Evolutionary conservation across 2,888 invertebrate species (phyloP).

Genomic region (Hirtodrosophila cameraria): DNA sequence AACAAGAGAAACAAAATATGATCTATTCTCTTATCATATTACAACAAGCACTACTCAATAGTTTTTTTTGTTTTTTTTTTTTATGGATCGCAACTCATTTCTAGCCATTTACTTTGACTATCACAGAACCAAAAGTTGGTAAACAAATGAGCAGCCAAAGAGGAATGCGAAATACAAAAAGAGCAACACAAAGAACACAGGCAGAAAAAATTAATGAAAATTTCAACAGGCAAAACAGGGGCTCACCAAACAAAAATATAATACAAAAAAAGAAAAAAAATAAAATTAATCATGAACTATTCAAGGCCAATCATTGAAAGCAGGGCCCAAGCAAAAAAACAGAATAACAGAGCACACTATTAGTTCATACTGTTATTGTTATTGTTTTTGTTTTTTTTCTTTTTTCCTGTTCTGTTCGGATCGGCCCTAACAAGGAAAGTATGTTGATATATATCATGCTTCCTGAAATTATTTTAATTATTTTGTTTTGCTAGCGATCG

Average conservation of each 20-base stretch:
- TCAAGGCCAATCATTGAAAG: constrained; percentile 66
- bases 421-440: constrained; percentile 20
- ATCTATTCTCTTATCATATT: constrained; percentile 32
- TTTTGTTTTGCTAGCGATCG: constrained; percentile 63
- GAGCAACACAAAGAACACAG: constrained; percentile 11
- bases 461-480: constrained; percentile 62
- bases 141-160: constrained; percentile 69
- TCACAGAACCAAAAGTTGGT: constrained; percentile 57
- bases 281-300: constrained; percentile 74
- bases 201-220: constrained; percentile 55
- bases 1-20: constrained; percentile 1
- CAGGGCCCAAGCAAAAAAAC: constrained; percentile 19
- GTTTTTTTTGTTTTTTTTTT: neutral
- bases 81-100: neutral
- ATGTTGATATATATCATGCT: constrained; percentile 16
- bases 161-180: constrained; percentile 38
- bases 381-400: neutral
- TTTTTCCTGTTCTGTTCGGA: neutral
- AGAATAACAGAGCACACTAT: constrained; percentile 32
- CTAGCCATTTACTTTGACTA: constrained; percentile 8
- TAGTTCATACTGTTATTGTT: constrained; percentile 41
- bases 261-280: constrained; percentile 21
- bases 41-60: constrained; percentile 14
- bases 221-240: constrained; percentile 20
- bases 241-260: constrained; percentile 9